Evolutionary conservation across 1,140 invertebrate species (phyloP), one percentile per base, ranked within the genome.

Genomic region (Diorhabda carinulata): DNA sequence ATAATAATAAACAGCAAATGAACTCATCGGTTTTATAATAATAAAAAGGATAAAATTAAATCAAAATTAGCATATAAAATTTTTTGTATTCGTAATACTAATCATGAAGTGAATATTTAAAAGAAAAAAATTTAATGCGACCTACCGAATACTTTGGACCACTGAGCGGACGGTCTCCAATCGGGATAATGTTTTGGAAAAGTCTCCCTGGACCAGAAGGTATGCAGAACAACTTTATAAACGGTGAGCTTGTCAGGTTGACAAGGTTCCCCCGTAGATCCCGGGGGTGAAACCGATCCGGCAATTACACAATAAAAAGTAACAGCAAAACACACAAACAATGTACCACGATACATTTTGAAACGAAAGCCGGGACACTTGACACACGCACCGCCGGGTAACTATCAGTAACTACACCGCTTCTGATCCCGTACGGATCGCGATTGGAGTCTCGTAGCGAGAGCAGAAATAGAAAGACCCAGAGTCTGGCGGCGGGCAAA

Each of bases 171-270:
- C 10, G 94, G 94, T 80, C 93, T 87, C 92, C 92, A 95, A 78
- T 93, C 91, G 1, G 95, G 94, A 81, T 93, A 97, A 81, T 96
- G 93, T 78, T 94, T 94, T 41, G 94, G 93, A 79, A 96, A 97
- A 76, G 89, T 88, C 71, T 92, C 89, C 65, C 91, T 86, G n/a
- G 92, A 92, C 95, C 94, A 97, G 79, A 92, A 93, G 52, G 92
- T 95, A 79, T 93, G 89, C 77, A 96, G 81, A 43, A 92, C 89
- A 79, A 96, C 89, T 79, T 90, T 89, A 81, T 96, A 97, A 70
- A 93, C 87, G 59, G 91, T 93, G 80, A 97, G 79, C 70, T 90
- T 89, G 77, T 90, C 87, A 68, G 87, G 83, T 44, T 86, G 80
- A 70, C 80, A 81, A 43, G 72, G 73, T 67, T 79, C 78, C 56